A percentile compares a stretch with the other conserved stretches of the same genome.
Conservation (phyloP, 2,797 vertebrate species). For the Falco biarmicus region DNA sequence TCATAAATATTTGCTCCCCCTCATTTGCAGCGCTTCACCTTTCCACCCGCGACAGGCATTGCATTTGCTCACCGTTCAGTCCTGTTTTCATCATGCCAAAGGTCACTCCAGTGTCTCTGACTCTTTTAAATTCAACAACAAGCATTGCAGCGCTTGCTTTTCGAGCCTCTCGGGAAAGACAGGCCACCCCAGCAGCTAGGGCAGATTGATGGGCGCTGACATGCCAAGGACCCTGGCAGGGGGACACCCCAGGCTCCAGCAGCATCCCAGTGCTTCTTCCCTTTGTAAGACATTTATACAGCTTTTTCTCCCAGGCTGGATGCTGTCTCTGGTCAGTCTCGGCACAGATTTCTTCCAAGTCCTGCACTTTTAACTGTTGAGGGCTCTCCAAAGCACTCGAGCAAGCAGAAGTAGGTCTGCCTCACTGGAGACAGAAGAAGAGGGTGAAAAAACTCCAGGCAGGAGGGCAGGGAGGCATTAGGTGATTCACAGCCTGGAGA, state of each 20-base stretch:
- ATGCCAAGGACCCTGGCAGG: background rate
- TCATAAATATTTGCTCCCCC: background rate
- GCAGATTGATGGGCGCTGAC: background rate
- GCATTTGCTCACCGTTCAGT: background rate
- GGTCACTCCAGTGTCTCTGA: background rate
- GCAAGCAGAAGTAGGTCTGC: background rate
- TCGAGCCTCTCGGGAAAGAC: background rate
- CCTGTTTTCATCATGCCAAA: fast-evolving
- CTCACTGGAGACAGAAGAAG: background rate
- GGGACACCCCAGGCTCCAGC: background rate
- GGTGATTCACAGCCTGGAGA: background rate
- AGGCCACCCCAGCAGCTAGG: background rate
- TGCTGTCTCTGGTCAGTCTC: background rate
- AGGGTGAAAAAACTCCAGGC: background rate
- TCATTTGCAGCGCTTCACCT: background rate
- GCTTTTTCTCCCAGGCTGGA: background rate
- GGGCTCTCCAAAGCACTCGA: background rate
- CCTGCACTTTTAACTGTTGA: background rate
- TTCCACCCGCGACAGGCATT: background rate
- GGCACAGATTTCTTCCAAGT: background rate
- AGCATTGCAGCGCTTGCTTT: background rate
- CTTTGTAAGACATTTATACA: background rate
- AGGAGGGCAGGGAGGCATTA: background rate
- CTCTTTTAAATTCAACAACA: background rate
- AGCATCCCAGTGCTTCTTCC: background rate